Conservation (phyloP, 2,888 invertebrate species). For the Imbricaverruca yamaguchii region DNA sequence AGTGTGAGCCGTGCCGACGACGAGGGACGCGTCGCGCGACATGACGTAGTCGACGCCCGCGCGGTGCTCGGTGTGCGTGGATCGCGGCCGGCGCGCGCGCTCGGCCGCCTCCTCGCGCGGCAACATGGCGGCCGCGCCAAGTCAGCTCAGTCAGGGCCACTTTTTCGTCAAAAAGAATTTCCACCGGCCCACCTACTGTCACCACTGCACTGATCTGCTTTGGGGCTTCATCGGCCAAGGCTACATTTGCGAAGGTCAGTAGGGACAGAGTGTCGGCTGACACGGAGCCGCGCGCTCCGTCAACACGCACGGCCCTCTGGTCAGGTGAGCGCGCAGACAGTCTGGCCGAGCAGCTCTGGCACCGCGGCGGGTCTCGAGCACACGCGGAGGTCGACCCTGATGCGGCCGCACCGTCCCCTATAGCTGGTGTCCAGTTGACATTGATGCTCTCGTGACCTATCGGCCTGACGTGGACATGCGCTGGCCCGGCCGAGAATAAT, state of each 20-base stretch:
- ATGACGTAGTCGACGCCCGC: conserved; percentile 37
- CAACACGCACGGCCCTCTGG: no score
- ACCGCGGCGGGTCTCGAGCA: no score
- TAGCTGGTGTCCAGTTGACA: no score
- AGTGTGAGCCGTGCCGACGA: conserved; percentile 33
- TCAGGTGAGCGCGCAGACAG: no score
- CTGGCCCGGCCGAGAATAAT: no score
- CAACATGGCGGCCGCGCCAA: conserved; percentile 16
- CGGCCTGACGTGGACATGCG: no score
- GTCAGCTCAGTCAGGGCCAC: conserved; percentile 56
- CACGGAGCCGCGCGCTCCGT: no score
- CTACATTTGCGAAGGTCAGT: conserved; percentile 97
- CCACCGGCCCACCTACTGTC: conserved; percentile 99
- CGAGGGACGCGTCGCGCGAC: conserved; percentile 36
- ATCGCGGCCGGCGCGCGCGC: conserved; percentile 36
- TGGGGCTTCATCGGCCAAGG: conserved; percentile 99
- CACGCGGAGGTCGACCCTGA: no score
- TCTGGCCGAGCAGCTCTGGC: no score
- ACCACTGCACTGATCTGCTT: conserved; percentile 99
- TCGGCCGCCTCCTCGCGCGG: neutral
- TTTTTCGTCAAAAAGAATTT: conserved; percentile 99
- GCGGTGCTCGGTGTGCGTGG: conserved; percentile 40
- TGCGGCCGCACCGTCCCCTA: no score
- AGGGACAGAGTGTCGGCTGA: conserved; percentile 26
- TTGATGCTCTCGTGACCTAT: no score